Evolutionary conservation across 2,797 vertebrate species (phyloP).

Genomic region (Mallotus villosus): DNA sequence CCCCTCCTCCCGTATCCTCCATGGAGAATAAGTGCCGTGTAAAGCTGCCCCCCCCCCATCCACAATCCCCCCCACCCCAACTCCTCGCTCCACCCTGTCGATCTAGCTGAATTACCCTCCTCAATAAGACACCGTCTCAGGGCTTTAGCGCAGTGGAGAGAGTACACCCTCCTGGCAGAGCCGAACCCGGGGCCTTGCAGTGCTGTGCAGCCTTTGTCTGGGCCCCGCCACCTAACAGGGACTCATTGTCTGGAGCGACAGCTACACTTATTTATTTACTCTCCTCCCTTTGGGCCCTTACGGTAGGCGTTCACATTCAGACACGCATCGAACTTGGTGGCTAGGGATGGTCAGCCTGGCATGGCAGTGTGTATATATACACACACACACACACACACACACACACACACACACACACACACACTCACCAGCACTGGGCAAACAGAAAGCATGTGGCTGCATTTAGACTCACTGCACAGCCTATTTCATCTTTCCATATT

Average conservation of each 20-base stretch:
- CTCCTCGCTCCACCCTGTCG: slow-evolving; percentile 8
- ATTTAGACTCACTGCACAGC: not conserved
- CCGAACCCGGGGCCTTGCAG: slow-evolving; percentile 37
- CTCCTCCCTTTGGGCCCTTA: slow-evolving; percentile 18
- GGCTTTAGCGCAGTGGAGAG: slow-evolving; percentile 18
- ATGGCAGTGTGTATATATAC: too few relatives aligned
- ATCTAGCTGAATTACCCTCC: slow-evolving; percentile 53
- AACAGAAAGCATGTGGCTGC: not conserved
- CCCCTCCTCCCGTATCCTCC: slow-evolving; percentile 33
- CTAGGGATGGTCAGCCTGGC: slow-evolving; percentile 5
- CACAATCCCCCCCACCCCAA: slow-evolving; percentile 6
- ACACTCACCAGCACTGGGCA: not conserved
- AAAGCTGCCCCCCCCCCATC: slow-evolving; percentile 27
- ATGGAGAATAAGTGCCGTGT: slow-evolving; percentile 42
- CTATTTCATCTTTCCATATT: not conserved
- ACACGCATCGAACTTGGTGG: slow-evolving; percentile 13
- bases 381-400: not conserved
- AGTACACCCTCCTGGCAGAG: slow-evolving; percentile 24
- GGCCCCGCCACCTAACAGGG: slow-evolving; percentile 48
- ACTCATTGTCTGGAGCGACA: slow-evolving; percentile 40
- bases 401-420: not conserved
- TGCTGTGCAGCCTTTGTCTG: slow-evolving; percentile 42
- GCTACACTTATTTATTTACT: slow-evolving; percentile 56
- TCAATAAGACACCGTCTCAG: slow-evolving; percentile 43
- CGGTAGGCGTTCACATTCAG: slow-evolving; percentile 25